Percentiles rank a stretch among this genome's conserved stretches.
Conservation (phyloP, 2,888 invertebrate genomes). For the Fissipunctia ypsillon region DNA sequence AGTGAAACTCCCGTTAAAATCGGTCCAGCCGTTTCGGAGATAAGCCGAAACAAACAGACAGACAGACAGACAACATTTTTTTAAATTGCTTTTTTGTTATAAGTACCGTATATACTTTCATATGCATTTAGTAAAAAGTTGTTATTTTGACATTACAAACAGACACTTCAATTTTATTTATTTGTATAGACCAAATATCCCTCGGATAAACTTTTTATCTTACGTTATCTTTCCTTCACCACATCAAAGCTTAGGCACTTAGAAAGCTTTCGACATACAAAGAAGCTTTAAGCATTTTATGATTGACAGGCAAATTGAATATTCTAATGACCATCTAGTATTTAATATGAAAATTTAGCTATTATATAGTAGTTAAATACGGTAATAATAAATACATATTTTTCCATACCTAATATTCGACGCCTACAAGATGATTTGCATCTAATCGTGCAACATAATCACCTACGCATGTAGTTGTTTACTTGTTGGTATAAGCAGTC, state of each 20-base stretch:
- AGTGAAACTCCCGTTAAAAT: too few species aligned
- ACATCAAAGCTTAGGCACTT: constrained; percentile 15
- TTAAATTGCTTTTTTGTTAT: too few species aligned
- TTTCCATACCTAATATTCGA: constrained; percentile 31
- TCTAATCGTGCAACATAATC: constrained; percentile 20
- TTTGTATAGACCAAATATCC: background rate
- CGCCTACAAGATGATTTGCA: constrained; percentile 51
- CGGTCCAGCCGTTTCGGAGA: too few species aligned
- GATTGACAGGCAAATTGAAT: constrained; percentile 34
- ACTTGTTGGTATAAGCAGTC: constrained; percentile 36
- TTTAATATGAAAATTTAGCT: constrained; percentile 56
- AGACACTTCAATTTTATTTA: too few species aligned
- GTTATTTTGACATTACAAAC: too few species aligned
- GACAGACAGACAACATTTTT: too few species aligned
- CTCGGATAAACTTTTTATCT: constrained; percentile 10
- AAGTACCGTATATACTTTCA: too few species aligned
- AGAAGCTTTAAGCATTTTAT: constrained; percentile 43
- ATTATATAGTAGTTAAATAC: constrained; percentile 43
- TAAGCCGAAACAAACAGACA: too few species aligned
- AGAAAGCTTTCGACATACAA: constrained; percentile 15
- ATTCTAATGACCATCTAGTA: constrained; percentile 34
- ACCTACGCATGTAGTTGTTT: constrained; percentile 43
- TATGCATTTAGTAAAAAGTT: too few species aligned
- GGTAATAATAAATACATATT: constrained; percentile 43
- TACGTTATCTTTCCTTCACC: background rate